Conservation (phyloP, 2,888 invertebrate species). For the Pegoplata infirma region DNA sequence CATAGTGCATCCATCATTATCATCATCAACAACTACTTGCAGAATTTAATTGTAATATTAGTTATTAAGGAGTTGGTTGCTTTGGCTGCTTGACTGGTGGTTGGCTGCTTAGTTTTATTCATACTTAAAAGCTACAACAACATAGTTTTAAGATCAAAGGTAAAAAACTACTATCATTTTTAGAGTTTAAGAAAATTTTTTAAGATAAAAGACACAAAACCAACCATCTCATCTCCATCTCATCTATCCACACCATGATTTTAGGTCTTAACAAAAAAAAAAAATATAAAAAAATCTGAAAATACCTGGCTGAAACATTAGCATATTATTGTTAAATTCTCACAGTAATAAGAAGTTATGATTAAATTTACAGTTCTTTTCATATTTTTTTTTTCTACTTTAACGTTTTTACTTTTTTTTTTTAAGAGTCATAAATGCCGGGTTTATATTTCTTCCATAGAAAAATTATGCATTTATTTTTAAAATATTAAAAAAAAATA, state of each 20-base stretch:
- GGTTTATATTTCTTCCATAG: conserved; percentile 25
- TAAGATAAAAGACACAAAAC: conserved; percentile 24
- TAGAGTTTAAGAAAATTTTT: no score
- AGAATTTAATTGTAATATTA: conserved; percentile 48
- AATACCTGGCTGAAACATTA: conserved; percentile 63
- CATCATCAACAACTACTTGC: not conserved
- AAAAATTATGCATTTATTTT: not conserved
- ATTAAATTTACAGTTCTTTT: conserved; percentile 54
- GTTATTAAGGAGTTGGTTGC: conserved; percentile 17
- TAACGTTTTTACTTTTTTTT: conserved; percentile 15
- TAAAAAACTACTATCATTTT: conserved; percentile 31
- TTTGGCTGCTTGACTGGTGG: no score
- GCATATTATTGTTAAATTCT: conserved; percentile 75
- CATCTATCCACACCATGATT: conserved; percentile 21
- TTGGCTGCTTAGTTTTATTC: not conserved
- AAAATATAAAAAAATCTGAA: not conserved
- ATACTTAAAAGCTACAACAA: not conserved
- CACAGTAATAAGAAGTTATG: conserved; percentile 71
- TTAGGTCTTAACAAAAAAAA: conserved; percentile 8
- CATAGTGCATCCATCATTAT: not conserved
- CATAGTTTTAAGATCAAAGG: conserved; percentile 57
- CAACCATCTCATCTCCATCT: conserved; percentile 5
- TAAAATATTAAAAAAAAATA: not conserved
- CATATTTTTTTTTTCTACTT: conserved; percentile 9
- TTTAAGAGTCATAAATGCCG: conserved; percentile 30